Conservation (phyloP, 2,888 invertebrate species). For the Rhamnusium bicolor region DNA sequence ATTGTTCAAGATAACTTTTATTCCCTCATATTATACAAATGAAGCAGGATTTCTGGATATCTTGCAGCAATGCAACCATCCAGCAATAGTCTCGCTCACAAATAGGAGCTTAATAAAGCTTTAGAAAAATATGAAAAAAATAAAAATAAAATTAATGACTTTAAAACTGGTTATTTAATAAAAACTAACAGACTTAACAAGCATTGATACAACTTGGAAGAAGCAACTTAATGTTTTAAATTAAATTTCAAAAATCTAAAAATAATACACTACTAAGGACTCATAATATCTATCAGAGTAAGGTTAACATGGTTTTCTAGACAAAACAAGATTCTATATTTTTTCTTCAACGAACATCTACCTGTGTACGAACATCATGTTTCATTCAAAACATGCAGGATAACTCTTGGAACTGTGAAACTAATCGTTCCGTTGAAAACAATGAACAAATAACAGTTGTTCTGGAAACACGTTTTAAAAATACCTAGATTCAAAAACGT, state of each 20-base stretch:
- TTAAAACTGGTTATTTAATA: too few species aligned
- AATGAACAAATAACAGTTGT: background rate
- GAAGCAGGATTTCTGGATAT: too few species aligned
- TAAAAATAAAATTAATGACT: too few species aligned
- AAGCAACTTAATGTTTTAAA: background rate
- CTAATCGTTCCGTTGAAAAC: background rate
- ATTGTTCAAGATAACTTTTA: too few species aligned
- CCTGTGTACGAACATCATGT: background rate
- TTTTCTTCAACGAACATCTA: background rate
- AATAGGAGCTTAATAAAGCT: too few species aligned
- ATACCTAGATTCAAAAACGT: too few species aligned
- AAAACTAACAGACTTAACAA: background rate
- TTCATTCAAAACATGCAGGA: background rate
- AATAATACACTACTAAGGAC: background rate
- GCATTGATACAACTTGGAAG: background rate
- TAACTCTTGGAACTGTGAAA: background rate
- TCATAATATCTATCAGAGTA: conserved; percentile 8
- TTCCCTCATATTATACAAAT: too few species aligned
- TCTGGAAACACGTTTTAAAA: too few species aligned
- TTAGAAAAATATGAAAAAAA: too few species aligned
- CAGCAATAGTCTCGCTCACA: too few species aligned
- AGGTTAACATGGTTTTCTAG: conserved; percentile 13
- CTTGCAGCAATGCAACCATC: too few species aligned
- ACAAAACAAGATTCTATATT: conserved; percentile 14
- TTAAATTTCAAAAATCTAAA: background rate